Evolutionary conservation across 2,888 invertebrate species (phyloP).

Genomic region (Uropetala carovei): DNA sequence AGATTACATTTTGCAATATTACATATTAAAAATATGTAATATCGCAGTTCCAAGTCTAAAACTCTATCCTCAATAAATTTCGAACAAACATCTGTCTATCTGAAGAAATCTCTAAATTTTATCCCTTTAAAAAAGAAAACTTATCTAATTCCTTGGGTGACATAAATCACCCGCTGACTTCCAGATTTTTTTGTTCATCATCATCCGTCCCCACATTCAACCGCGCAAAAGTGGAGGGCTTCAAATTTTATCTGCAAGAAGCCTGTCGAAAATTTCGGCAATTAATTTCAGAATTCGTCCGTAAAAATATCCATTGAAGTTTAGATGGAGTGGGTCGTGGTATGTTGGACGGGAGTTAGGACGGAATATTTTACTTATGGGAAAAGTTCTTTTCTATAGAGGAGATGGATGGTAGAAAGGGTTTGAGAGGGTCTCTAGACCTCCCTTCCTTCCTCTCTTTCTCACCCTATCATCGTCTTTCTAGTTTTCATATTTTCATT

Average conservation of each 20-base stretch:
- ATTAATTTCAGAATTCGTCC: neutral
- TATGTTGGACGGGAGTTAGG: neutral
- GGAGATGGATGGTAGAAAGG: neutral
- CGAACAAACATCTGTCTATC: neutral
- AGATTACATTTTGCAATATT: too few species aligned
- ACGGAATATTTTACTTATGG: constrained; percentile 21
- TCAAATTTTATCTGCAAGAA: neutral
- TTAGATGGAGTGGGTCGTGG: neutral
- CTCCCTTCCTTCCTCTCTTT: neutral
- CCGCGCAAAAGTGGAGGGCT: neutral
- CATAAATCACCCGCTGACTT: neutral
- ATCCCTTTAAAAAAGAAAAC: neutral
- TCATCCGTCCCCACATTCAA: neutral
- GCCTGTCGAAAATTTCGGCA: neutral
- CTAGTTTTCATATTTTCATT: neutral
- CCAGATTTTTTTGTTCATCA: neutral
- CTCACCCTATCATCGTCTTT: neutral
- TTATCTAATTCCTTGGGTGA: neutral
- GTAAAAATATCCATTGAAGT: neutral
- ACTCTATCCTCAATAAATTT: too few species aligned
- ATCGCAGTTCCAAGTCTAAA: too few species aligned
- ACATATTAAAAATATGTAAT: too few species aligned
- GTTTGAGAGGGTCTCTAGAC: too few species aligned
- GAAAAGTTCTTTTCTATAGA: neutral
- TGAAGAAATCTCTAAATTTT: neutral